Evolutionary conservation across 2,888 invertebrate genomes (phyloP), one percentile per base, ranked within the genome.

Genomic region (Steinernema hermaphroditum): DNA sequence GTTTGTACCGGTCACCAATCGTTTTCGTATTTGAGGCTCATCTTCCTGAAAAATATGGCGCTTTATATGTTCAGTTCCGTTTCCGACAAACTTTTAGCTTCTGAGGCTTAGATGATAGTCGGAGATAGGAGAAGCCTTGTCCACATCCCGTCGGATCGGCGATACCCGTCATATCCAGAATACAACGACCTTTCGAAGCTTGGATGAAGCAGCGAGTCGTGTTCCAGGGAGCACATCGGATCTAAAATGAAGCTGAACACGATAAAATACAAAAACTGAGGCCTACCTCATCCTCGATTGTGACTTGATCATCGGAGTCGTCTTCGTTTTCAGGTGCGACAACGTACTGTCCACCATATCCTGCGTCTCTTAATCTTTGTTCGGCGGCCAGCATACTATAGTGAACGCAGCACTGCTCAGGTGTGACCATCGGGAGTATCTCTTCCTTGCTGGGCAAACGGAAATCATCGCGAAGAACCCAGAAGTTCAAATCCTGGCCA

Each of bases 171-270:
- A 98, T 89, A 87, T 97, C 96, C 12, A 98, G 90, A 72, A 98
- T 89, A 87, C 98, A 46, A 88, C 97, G 97, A 70, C 95, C 95
- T 81, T 95, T 93, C 93, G 96, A 94, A 0, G 98, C 96, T 86
- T 96, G 93, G 78, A 98, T 94, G 87, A 95, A 99, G 0, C 98
- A 96, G 69, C 96, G 90, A 0, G 97, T 97, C 0, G 98, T 98
- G 88, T 97, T 97, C 98, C 98, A 98, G 0, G 98, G 98, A 0
- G 98, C 98, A 4, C 96, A 94, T 90, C 95, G 94, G 0, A 93
- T 86, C 84, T 86, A 50, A 50, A 80, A 69, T 37, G 22, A 6
- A 24, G 16, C 12, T 68, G 49, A 44, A 22, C 1, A 37, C 1
- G n/a, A 46, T n/a, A 9, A 16, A 16, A 46, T 9, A 14, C 2